Percentiles rank a stretch among this genome's conserved stretches.
Evolutionary conservation across 35 echinoderm and acorn worm species (phyloP).

Genomic region (Nesometra sesokonis): DNA sequence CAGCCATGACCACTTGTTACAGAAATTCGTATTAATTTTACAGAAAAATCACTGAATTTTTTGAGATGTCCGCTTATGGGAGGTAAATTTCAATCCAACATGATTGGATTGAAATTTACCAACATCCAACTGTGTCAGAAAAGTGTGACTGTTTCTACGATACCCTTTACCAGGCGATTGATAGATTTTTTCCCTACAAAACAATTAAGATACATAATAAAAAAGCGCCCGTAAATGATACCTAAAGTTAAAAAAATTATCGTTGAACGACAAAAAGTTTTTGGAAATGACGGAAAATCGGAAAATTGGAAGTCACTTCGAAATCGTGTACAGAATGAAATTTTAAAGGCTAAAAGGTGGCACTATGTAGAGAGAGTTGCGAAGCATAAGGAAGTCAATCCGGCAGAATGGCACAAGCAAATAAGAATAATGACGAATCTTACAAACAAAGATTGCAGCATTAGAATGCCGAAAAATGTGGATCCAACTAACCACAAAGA

Average conservation of each 20-base stretch:
- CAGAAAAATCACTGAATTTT: no score
- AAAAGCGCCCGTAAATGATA: slow-evolving; percentile 5
- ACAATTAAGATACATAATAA: background rate
- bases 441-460: background rate
- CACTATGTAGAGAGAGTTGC: no score
- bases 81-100: no score
- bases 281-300: background rate
- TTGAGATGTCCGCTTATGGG: no score
- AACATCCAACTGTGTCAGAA: background rate
- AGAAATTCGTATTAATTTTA: no score
- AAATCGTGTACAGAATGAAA: background rate
- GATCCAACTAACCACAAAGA: background rate
- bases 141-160: background rate
- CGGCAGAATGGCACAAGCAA: background rate
- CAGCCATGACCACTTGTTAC: no score
- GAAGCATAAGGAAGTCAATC: no score
- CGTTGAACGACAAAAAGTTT: background rate
- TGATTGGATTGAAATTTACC: slow-evolving; percentile 21
- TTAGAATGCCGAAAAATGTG: background rate
- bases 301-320: no score
- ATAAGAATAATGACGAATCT: slow-evolving; percentile 6
- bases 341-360: no score
- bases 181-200: background rate
- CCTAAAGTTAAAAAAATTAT: background rate
- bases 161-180: background rate